phyloP scores from a whole-genome alignment of 2,113 vertebrate species.

The Cyprinodon brontotheroides region DNA sequence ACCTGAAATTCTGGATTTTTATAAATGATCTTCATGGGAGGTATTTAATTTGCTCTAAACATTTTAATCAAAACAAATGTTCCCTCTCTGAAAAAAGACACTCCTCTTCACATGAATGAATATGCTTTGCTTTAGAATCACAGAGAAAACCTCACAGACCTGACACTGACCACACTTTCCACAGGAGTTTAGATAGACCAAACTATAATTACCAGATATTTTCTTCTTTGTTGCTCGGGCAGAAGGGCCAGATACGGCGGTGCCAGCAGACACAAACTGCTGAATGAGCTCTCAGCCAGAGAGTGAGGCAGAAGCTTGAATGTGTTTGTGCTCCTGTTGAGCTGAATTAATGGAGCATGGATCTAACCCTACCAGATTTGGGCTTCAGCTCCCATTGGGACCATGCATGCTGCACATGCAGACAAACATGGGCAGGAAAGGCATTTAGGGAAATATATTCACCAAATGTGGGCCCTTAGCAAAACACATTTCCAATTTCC shows the following conservation, averaged over 20 bases:
- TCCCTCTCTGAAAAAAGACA: too few species aligned
- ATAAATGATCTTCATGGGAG: background rate
- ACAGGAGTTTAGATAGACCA: too few species aligned
- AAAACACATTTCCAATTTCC: too few species aligned
- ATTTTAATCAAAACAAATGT: too few species aligned
- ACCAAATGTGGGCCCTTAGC: background rate
- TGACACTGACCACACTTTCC: too few species aligned
- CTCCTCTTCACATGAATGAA: background rate
- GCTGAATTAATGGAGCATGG: slow-evolving; percentile 23
- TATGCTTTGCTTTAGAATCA: too few species aligned
- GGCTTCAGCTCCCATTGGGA: slow-evolving; percentile 1
- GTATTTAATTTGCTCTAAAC: too few species aligned
- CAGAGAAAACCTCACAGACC: background rate
- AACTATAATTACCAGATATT: background rate
- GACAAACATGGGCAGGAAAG: background rate
- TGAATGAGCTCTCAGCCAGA: background rate
- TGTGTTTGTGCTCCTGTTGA: background rate
- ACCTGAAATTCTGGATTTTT: background rate
- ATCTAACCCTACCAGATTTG: background rate
- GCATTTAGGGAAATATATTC: background rate
- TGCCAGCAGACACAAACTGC: slow-evolving; percentile 6
- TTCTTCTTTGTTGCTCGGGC: background rate
- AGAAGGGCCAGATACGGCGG: background rate
- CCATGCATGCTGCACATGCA: background rate
- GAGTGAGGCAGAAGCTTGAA: slow-evolving; percentile 1